Evolutionary conservation across 92 coral and sea anemone genomes (phyloP).

Genomic region (Pocillopora grandis): DNA sequence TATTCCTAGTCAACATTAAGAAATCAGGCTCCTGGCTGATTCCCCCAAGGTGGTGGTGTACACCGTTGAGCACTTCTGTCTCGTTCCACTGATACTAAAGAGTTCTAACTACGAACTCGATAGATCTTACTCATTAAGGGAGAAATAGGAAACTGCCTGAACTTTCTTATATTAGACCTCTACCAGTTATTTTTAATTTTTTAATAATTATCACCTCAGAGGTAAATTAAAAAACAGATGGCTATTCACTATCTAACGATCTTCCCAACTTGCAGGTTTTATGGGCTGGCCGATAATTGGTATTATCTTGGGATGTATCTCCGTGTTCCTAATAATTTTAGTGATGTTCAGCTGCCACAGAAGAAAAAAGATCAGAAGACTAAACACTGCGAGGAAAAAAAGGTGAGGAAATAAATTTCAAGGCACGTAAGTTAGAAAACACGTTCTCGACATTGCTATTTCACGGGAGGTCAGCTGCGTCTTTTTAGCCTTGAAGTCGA

Average conservation of each 20-base stretch:
- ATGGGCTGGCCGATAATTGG: neutral
- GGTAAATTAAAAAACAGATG: too few relatives aligned
- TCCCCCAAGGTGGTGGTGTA: neutral
- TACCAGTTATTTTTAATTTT: too few relatives aligned
- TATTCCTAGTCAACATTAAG: neutral
- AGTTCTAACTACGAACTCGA: too few relatives aligned
- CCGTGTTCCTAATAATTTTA: neutral
- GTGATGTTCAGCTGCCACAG: neutral
- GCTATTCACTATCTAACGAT: too few relatives aligned
- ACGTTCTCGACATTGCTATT: too few relatives aligned
- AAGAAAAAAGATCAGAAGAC: neutral
- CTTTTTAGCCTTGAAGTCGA: too few relatives aligned
- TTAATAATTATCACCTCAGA: too few relatives aligned
- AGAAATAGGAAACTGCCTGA: too few relatives aligned
- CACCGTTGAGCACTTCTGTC: neutral
- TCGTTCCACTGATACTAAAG: neutral
- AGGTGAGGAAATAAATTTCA: neutral
- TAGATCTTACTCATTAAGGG: too few relatives aligned
- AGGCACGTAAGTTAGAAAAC: too few relatives aligned
- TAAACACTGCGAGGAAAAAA: neutral
- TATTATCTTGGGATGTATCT: neutral
- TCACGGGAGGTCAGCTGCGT: too few relatives aligned
- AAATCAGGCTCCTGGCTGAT: neutral
- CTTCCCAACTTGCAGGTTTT: neutral
- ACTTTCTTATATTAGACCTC: too few relatives aligned